A percentile compares a stretch with the other conserved stretches of the same genome.
phyloP scores from a whole-genome alignment of 2,797 vertebrate genomes.

The Argya squamiceps region DNA sequence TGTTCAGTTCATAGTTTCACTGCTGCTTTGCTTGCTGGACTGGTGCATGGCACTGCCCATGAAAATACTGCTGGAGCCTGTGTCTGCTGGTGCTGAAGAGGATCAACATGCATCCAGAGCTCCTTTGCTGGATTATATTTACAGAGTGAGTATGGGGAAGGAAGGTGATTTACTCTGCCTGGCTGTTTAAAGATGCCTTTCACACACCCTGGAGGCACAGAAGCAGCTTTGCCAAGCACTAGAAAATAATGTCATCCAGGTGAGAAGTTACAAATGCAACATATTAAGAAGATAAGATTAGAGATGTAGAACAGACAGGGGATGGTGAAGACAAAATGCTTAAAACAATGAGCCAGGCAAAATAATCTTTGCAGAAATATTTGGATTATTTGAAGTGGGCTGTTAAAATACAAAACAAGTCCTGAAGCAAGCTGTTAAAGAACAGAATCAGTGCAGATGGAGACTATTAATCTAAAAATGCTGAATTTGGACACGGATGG shows the following conservation, averaged over 20 bases:
- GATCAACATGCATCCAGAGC: slow-evolving; percentile 82
- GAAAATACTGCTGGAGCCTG: slow-evolving; percentile 87
- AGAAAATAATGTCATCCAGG: not conserved
- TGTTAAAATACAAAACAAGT: not conserved
- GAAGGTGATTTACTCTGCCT: not conserved
- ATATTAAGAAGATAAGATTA: not conserved
- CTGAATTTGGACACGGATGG: not conserved
- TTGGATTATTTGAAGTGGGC: not conserved
- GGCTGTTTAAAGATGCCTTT: not conserved
- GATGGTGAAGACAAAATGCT: not conserved
- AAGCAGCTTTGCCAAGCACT: not conserved
- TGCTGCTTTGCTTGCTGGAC: slow-evolving; percentile 94
- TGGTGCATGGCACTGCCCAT: slow-evolving; percentile 96
- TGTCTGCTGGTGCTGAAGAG: slow-evolving; percentile 84
- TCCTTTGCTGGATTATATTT: slow-evolving; percentile 93
- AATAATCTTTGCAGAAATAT: not conserved
- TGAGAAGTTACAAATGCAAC: not conserved
- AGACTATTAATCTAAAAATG: not conserved
- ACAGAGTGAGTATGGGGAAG: slow-evolving; percentile 86
- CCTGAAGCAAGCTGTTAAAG: not conserved
- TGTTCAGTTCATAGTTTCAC: slow-evolving; percentile 91
- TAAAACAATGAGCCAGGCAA: accelerated
- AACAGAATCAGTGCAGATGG: not conserved
- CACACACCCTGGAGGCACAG: not conserved
- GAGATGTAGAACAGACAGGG: not conserved